phyloP scores from a whole-genome alignment of 64 coral and sea anemone genomes.

The Stichodactyla helianthus region DNA sequence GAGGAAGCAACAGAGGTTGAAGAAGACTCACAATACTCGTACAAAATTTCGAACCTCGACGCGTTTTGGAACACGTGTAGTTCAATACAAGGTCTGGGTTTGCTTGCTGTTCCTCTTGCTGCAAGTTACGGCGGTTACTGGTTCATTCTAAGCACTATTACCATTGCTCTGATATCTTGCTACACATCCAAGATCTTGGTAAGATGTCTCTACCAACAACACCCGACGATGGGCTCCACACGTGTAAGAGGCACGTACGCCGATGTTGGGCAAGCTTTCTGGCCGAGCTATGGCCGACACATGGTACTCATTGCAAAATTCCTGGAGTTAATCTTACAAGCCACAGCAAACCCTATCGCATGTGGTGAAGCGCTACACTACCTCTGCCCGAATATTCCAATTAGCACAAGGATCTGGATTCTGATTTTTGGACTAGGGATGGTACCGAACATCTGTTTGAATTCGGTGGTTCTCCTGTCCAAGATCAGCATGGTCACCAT shows the following conservation, averaged over 20 bases:
- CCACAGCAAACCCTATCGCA: conserved; percentile 57
- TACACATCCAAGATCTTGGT: conserved; percentile 67
- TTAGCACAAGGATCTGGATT: conserved; percentile 73
- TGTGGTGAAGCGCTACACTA: conserved; percentile 60
- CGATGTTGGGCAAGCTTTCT: conserved; percentile 71
- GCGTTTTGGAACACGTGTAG: conserved; percentile 80
- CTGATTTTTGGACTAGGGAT: conserved; percentile 71
- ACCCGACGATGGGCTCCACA: conserved; percentile 20
- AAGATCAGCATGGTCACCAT: conserved; percentile 65
- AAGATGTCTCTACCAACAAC: conserved; percentile 54
- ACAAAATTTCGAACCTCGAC: conserved; percentile 74
- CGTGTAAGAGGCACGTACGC: conserved; percentile 61
- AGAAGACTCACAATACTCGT: conserved; percentile 29
- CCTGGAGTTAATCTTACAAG: conserved; percentile 58
- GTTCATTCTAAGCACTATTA: conserved; percentile 47
- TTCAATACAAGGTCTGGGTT: conserved; percentile 60
- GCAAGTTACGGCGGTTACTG: conserved; percentile 50
- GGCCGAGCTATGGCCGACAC: conserved; percentile 53
- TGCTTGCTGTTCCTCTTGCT: conserved; percentile 57
- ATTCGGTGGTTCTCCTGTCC: conserved; percentile 60
- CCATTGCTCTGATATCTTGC: conserved; percentile 54
- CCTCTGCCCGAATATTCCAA: conserved; percentile 27
- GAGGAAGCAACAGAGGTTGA: background rate
- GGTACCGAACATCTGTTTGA: conserved; percentile 64
- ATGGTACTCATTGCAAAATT: conserved; percentile 61